Percentiles rank a stretch among this genome's conserved stretches.
These are phyloP conservation scores for Helobdella robusta DNA, from an alignment of 2,888 invertebrate species.

Conservation along the genomic window DNA sequence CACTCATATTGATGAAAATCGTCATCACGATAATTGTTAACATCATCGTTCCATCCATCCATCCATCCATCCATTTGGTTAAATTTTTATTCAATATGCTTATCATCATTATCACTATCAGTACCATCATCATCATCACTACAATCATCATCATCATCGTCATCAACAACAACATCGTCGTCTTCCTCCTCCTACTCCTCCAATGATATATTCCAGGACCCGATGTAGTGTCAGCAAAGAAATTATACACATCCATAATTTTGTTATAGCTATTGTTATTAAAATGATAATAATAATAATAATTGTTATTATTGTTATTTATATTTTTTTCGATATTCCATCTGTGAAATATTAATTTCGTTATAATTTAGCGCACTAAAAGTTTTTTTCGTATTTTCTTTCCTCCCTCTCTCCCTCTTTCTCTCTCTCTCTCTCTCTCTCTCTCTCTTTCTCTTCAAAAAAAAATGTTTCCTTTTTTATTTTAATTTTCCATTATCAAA, in stretches of 20 bases:
- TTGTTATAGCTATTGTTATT: too few relatives aligned
- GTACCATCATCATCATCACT: slow-evolving; percentile 6
- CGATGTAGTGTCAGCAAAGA: not conserved
- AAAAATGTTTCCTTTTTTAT: too few relatives aligned
- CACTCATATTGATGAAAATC: too few relatives aligned
- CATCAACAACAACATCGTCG: slow-evolving; percentile 1
- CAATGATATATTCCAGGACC: too few relatives aligned
- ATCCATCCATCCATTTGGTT: not conserved
- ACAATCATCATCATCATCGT: slow-evolving; percentile 1
- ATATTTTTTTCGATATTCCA: not conserved
- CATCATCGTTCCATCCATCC: not conserved
- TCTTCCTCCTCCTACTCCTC: too few relatives aligned
- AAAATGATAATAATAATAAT: not conserved
- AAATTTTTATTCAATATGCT: not conserved
- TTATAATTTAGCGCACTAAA: too few relatives aligned
- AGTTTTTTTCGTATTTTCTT: not conserved
- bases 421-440: not conserved
- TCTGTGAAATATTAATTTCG: too few relatives aligned
- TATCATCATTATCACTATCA: not conserved
- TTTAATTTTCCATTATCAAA: too few relatives aligned
- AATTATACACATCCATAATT: not conserved
- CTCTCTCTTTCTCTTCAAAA: not conserved
- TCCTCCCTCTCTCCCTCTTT: not conserved
- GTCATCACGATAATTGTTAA: too few relatives aligned
- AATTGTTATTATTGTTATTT: not conserved